Evolutionary conservation across 1,140 invertebrate species (phyloP).

Genomic region (Elymnias hypermnestra): DNA sequence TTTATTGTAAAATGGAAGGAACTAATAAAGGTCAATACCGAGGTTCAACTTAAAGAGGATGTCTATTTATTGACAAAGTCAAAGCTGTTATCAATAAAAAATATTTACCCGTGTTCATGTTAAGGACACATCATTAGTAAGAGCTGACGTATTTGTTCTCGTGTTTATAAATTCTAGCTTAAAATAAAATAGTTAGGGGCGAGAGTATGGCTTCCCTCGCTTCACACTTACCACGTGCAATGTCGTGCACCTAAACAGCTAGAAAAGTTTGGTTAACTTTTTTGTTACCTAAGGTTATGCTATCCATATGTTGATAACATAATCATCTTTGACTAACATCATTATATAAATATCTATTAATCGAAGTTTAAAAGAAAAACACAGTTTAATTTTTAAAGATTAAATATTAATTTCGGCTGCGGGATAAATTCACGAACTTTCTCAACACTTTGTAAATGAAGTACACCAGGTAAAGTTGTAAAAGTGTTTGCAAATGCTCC

Average conservation of each 20-base stretch:
- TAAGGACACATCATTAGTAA: slow-evolving; percentile 41
- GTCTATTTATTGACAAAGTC: background rate
- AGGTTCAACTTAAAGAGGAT: too few relatives aligned
- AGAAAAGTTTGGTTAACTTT: slow-evolving; percentile 40
- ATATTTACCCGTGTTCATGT: slow-evolving; percentile 11
- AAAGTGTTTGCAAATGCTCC: too few relatives aligned
- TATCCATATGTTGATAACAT: too few relatives aligned
- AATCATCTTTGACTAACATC: too few relatives aligned
- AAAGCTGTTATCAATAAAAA: slow-evolving; percentile 1
- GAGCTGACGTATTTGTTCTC: slow-evolving; percentile 44
- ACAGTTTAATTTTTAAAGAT: too few relatives aligned
- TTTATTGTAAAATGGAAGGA: too few relatives aligned
- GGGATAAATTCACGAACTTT: too few relatives aligned
- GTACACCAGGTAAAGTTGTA: too few relatives aligned
- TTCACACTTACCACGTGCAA: slow-evolving; percentile 64
- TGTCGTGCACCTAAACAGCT: slow-evolving; percentile 49
- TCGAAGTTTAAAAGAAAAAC: too few relatives aligned
- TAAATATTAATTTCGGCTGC: too few relatives aligned
- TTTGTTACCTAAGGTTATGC: slow-evolving; percentile 40
- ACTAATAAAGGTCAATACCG: background rate
- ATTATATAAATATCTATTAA: too few relatives aligned
- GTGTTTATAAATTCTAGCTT: slow-evolving; percentile 36
- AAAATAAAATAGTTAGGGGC: slow-evolving; percentile 61
- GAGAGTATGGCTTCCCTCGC: slow-evolving; percentile 45
- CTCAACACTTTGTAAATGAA: too few relatives aligned